Conservation (phyloP, 1,140 invertebrate species). For the Cyclina sinensis region DNA sequence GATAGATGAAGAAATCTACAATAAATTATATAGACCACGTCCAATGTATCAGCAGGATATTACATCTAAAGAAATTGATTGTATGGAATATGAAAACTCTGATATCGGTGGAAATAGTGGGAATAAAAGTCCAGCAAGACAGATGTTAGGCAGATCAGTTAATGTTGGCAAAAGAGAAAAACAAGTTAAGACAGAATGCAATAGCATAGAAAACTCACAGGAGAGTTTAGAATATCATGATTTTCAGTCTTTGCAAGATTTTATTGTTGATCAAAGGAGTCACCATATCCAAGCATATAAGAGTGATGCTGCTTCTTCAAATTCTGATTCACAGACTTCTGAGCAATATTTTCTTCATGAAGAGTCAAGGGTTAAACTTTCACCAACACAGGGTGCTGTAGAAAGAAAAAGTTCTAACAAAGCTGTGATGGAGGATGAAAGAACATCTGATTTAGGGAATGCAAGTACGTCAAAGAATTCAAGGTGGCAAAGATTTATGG, state of each 20-base stretch:
- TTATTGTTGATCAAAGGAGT: background rate
- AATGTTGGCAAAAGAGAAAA: background rate
- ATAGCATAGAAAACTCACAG: background rate
- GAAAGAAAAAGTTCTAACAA: too few species aligned
- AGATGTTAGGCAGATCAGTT: background rate
- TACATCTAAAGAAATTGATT: background rate
- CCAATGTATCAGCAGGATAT: slow-evolving; percentile 20
- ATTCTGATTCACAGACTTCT: background rate
- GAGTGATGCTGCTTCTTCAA: too few species aligned
- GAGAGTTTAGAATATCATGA: background rate
- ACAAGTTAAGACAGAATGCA: background rate
- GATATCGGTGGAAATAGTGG: background rate
- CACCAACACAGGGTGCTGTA: background rate
- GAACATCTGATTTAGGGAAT: background rate
- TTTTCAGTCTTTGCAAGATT: background rate
- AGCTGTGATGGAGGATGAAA: background rate
- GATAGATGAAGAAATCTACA: slow-evolving; percentile 49
- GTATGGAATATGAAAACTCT: background rate
- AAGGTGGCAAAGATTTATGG: slow-evolving; percentile 67
- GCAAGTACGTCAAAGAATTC: background rate
- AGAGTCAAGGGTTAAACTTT: background rate
- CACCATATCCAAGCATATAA: too few species aligned
- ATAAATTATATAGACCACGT: slow-evolving; percentile 39
- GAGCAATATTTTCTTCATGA: slow-evolving; percentile 5
- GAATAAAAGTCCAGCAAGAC: background rate